Evolutionary conservation across 2,113 vertebrate genomes (phyloP), one percentile per base, ranked within the genome.

Genomic region (Leucoraja erinaceus): DNA sequence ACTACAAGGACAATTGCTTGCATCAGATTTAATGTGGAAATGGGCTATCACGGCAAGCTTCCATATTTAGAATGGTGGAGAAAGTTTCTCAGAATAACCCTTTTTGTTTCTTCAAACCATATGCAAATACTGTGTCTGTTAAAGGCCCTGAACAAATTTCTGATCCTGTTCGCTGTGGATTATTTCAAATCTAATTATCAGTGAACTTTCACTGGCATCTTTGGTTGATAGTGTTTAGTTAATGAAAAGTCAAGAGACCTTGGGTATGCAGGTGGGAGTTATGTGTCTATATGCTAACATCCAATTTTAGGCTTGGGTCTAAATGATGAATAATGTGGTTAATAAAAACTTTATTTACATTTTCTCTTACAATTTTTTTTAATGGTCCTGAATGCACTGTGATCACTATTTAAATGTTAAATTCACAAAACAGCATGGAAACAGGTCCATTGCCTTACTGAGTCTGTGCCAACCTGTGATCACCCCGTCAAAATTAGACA

Each of bases 81-180:
- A 61, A 59, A 84, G 25, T 56, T 66, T 84, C 22, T 8, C 59
- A 88, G n/a, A 63, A 63, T 28, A 56, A 84, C 11, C 0, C 16
- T 59, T 61, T 59, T 9, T 83, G 20, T 10, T 59, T 63, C n/a
- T n/a, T n/a, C 28, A 66, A 31, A 31, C 10, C 18, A 7, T 61
- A 66, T 88, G 59, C 28, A 66, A 61, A n/a, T n/a, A n/a, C 5
- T 63, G 18, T 66, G 83, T 16, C 14, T 63, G 14, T 88, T n/a
- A 83, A 83, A 83, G 20, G 47, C 47, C 63, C 5, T 88, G 47
- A 83, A 56, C 83, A 86, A 86, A 86, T 61, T 63, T 63, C 83
- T 16, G 22, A 6, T 83, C 54, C 83, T 66, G 8, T 4, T 86
- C 10, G 14, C 81, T 86, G 47, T 84, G n/a, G 22, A 3, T 84